A percentile compares a stretch with the other conserved stretches of the same genome.
phyloP scores from a whole-genome alignment of 2,113 vertebrate genomes.

The Galbula dea region DNA sequence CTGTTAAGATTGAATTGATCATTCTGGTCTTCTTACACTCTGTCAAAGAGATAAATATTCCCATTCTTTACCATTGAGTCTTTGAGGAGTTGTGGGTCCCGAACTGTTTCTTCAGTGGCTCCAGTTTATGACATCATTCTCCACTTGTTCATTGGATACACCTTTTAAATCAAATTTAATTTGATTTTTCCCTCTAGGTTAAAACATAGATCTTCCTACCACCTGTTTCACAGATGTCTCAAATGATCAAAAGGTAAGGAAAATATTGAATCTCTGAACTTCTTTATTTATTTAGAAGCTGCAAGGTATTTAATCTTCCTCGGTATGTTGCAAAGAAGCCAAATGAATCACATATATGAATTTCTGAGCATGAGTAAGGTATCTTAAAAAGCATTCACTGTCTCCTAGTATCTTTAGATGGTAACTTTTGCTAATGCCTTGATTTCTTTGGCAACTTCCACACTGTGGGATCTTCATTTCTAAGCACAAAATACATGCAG shows the following conservation, averaged over 20 bases:
- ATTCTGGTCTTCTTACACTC: background rate
- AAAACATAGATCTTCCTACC: background rate
- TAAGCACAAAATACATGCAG: background rate
- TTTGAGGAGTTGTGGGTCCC: background rate
- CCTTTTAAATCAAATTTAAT: background rate
- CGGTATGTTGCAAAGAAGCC: background rate
- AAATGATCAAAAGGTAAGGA: background rate
- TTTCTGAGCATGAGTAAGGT: background rate
- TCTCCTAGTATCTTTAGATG: background rate
- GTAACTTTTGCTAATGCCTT: background rate
- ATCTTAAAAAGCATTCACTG: background rate
- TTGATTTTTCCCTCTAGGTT: background rate
- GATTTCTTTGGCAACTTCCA: background rate
- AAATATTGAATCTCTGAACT: background rate
- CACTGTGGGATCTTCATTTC: background rate
- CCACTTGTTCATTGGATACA: background rate
- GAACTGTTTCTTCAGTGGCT: background rate
- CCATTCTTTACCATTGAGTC: background rate
- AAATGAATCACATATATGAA: background rate
- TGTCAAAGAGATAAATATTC: background rate
- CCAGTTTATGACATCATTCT: background rate
- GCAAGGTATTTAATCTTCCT: background rate
- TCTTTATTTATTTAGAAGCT: background rate
- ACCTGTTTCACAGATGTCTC: background rate
- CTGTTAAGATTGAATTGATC: background rate